Evolutionary conservation across 2,113 vertebrate species (phyloP), one percentile per base, ranked within the genome.

Genomic region (Siniperca knerii): DNA sequence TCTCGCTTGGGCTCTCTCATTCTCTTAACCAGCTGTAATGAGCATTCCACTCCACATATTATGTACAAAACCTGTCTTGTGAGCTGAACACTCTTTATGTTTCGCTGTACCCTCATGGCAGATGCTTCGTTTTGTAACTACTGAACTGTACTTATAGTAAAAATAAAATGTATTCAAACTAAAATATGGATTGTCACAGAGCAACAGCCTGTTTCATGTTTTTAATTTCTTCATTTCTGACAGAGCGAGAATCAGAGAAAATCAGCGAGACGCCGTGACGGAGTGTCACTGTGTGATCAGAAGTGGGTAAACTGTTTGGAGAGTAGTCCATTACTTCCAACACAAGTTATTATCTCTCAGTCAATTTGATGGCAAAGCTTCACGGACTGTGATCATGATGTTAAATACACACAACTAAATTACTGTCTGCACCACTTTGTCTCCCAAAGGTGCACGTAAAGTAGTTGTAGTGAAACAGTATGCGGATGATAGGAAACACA

Each of bases 61-160:
- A 92, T 94, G 92, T 95, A 93, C 90, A 93, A 93, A 95, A 94
- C 89, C 93, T 95, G 96, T 96, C 95, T 96, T 94, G 95, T 96
- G 95, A 95, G 94, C 95, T 95, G 90, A 94, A 95, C 93, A 94
- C 94, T 93, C 94, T 93, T 92, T 93, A 89, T 95, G 93, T 95
- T 95, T 96, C 92, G 95, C 95, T 96, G 96, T 96, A 94, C 94
- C 94, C 93, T 96, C 94, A 96, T 96, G 95, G 95, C 96, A 96
- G 96, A 96, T 95, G 96, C 95, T 96, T 96, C 85, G 95, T 96
- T 96, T 96, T 96, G 96, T 96, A 96, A 96, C 96, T 96, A 96
- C 96, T 96, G 96, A 96, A 95, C 96, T 96, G 96, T 96, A 96
- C 96, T 96, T 96, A 96, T 96, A 96, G 96, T 96, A 96, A 96